Evolutionary conservation across 2,113 vertebrate genomes (phyloP).

Genomic region (Origma solitaria): DNA sequence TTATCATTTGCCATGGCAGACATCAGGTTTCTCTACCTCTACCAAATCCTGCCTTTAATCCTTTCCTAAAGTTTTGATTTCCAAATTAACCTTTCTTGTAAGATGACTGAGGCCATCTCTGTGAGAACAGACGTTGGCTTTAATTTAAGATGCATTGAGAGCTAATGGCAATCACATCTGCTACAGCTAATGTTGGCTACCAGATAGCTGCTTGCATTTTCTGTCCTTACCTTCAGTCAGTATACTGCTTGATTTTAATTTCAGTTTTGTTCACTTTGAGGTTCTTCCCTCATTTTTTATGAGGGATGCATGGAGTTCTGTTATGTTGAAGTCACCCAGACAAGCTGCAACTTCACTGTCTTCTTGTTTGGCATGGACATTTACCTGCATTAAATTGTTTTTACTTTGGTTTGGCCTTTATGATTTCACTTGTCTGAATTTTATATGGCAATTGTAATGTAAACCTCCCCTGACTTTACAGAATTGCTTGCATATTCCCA

Average conservation of each 20-base stretch:
- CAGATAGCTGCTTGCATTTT: neutral
- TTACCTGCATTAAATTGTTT: neutral
- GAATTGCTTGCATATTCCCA: slow-evolving; percentile 17
- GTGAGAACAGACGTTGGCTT: neutral
- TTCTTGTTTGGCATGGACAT: neutral
- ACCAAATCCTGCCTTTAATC: neutral
- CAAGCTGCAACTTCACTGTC: neutral
- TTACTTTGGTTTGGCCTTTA: neutral
- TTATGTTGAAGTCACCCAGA: neutral
- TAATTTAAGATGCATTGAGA: neutral
- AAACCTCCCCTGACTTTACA: neutral
- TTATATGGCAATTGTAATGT: neutral
- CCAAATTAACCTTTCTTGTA: neutral
- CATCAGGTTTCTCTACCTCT: neutral
- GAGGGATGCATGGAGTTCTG: neutral
- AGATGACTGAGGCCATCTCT: neutral
- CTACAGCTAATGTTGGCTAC: neutral
- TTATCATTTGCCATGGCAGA: neutral
- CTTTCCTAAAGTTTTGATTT: neutral
- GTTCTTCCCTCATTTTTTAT: neutral
- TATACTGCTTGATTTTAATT: neutral
- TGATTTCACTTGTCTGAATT: slow-evolving; percentile 8
- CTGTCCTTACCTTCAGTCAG: neutral
- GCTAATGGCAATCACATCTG: neutral
- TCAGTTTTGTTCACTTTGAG: neutral